These are phyloP conservation scores for Pseudomyrmex cubaensis DNA, from an alignment of 1,140 invertebrate species.

Conservation along the genomic window DNA sequence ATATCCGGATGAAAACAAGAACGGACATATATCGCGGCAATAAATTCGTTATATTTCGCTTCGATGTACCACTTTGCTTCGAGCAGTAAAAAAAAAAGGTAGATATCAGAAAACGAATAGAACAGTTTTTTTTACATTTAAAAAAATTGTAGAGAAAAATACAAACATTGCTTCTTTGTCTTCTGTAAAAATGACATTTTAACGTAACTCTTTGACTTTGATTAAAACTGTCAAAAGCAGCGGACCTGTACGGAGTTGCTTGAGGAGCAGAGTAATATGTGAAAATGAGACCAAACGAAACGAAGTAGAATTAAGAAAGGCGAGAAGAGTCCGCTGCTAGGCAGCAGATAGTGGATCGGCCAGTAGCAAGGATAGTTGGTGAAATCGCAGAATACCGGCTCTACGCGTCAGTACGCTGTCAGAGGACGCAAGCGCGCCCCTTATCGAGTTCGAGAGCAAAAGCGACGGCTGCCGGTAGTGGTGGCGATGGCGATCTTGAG, in stretches of 20 bases:
- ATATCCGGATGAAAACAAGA: background rate
- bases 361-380: conserved; percentile 71
- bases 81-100: background rate
- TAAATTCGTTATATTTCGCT: background rate
- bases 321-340: conserved; percentile 38
- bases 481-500: conserved; percentile 42
- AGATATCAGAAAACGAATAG: background rate
- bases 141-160: background rate
- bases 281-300: conserved; percentile 16
- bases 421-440: conserved; percentile 77
- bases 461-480: conserved; percentile 71
- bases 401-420: conserved; percentile 64
- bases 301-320: conserved; percentile 68
- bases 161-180: background rate
- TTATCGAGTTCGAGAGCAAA: conserved; percentile 83
- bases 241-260: background rate
- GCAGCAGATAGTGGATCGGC: conserved; percentile 51
- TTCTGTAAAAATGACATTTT: background rate
- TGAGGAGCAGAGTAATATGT: background rate
- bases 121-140: background rate
- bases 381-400: conserved; percentile 76
- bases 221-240: background rate
- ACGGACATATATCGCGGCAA: background rate
- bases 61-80: background rate
- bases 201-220: background rate